Evolutionary conservation across 2,113 vertebrate genomes (phyloP).

Genomic region (Albula goreensis): DNA sequence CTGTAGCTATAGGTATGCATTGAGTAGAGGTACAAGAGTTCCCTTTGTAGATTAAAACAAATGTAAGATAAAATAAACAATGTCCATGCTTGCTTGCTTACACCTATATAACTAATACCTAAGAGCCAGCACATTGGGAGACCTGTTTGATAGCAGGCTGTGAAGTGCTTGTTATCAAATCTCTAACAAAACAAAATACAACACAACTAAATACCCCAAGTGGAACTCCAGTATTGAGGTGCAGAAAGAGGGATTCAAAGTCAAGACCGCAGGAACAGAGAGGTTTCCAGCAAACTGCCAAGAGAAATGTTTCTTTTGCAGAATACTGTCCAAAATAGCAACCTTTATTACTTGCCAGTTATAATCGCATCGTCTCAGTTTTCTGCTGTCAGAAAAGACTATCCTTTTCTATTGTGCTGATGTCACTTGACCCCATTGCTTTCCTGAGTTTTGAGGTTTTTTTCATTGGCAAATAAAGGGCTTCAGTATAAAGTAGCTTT

Average conservation of each 20-base stretch:
- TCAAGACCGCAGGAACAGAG: conserved; percentile 2
- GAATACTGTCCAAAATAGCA: conserved; percentile 12
- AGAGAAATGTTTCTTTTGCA: conserved; percentile 28
- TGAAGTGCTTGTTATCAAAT: background rate
- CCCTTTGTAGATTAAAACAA: too few species aligned
- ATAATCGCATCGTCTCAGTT: conserved; percentile 28
- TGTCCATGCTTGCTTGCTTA: too few species aligned
- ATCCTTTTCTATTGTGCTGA: conserved; percentile 10
- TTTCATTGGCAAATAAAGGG: conserved; percentile 7
- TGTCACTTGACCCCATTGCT: conserved; percentile 25
- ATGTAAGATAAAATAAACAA: too few species aligned
- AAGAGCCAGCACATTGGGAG: too few species aligned
- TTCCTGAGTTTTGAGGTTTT: background rate
- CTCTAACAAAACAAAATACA: conserved; percentile 20
- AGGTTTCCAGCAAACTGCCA: conserved; percentile 25
- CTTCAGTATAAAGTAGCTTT: conserved; percentile 26
- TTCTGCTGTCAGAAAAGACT: conserved; percentile 23
- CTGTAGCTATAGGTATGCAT: too few species aligned
- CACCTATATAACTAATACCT: too few species aligned
- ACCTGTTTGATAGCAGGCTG: background rate
- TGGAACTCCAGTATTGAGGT: conserved; percentile 23
- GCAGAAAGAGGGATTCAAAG: conserved; percentile 28
- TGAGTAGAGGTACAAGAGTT: too few species aligned
- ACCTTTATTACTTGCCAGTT: conserved; percentile 20
- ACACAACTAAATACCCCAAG: background rate